Conservation (phyloP, 2,797 vertebrate genomes). For the Esox lucius region DNA sequence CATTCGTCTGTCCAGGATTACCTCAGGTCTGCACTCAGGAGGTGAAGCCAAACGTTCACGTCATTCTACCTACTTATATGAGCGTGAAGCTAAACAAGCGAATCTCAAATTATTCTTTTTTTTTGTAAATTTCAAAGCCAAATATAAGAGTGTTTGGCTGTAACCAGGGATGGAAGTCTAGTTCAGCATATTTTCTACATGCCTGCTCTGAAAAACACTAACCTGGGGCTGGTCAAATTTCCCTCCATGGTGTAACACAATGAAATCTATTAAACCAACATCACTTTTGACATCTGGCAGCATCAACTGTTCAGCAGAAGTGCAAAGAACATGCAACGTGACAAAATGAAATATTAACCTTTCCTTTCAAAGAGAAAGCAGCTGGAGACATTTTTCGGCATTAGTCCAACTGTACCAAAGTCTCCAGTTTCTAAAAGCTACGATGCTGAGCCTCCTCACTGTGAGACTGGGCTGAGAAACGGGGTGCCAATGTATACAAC, state of each 20-base stretch:
- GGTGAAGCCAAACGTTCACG: constrained; percentile 31
- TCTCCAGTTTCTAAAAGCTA: constrained; percentile 10
- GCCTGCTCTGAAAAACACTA: not conserved
- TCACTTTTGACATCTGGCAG: constrained; percentile 26
- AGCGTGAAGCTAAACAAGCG: not conserved
- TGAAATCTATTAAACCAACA: constrained; percentile 25
- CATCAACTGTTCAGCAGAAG: constrained; percentile 6
- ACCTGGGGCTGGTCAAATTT: not conserved
- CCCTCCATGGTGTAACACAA: constrained; percentile 6
- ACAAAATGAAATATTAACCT: constrained; percentile 33
- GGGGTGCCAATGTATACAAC: constrained; percentile 8
- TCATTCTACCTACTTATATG: constrained; percentile 15
- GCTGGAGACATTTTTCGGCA: constrained; percentile 15
- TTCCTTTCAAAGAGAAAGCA: constrained; percentile 4
- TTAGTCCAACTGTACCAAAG: not conserved
- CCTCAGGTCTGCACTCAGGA: constrained; percentile 20
- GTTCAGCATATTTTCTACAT: constrained; percentile 6
- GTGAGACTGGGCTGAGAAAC: not conserved
- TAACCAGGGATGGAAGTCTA: not conserved
- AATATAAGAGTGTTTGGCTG: not conserved
- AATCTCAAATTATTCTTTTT: constrained; percentile 12
- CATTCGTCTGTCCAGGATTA: not conserved
- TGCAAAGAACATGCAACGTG: constrained; percentile 16
- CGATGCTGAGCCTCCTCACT: constrained; percentile 13
- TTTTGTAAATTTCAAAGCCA: constrained; percentile 15